Base-by-base conservation (phyloP, 2,797 vertebrate species). In the Gambusia yucatana region DNA sequence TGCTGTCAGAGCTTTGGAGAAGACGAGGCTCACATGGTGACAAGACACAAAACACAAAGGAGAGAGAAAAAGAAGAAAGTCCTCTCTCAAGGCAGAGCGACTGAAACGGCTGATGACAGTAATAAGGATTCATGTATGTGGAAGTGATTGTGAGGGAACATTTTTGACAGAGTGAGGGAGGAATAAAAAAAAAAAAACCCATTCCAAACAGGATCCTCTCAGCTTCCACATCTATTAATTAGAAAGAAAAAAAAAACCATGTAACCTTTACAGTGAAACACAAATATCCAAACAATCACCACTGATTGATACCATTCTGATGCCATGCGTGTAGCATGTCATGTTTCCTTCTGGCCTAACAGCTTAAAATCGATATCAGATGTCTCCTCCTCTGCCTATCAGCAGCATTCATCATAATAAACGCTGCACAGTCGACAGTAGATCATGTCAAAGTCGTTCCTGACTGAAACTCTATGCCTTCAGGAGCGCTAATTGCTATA, bases 361-460 rank as follows among this genome's bases (percentile, higher is more conserved):
- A 67, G 78, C 43, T 90, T 61, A 50, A 87, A 94, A 93, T 94
- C 88, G 89, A 93, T 87, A 90, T 39, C 87, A 74, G 75, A 83
- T 55, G 55, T 47, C 67, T 86, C 74, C 47, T 79, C 84, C 70
- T 48, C 55, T 82, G 48, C 44, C 77, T 93, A 94, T 95, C 90
- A 92, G 78, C 85, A 84, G 76, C 86, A 94, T 94, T 94, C 77
- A 83, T 95, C 87, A 90, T 90, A 88, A 93, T 93, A 91, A 92
- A 90, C 80, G 75, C 87, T 80, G 75, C 79, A 80, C 81, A 69
- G 84, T 85, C 84, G 85, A 90, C 80, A 36, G 82, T 72, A 88
- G 83, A 83, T 84, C 86, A 87, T 90, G 85, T 92, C 84, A 71
- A 85, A 87, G 79, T 81, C 80, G 43, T 87, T 70, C 84, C 84